A percentile compares a stretch with the other conserved stretches of the same genome.
These are phyloP conservation scores for Zophobas atratus DNA, from an alignment of 1,140 invertebrate species.

Conservation along the genomic window DNA sequence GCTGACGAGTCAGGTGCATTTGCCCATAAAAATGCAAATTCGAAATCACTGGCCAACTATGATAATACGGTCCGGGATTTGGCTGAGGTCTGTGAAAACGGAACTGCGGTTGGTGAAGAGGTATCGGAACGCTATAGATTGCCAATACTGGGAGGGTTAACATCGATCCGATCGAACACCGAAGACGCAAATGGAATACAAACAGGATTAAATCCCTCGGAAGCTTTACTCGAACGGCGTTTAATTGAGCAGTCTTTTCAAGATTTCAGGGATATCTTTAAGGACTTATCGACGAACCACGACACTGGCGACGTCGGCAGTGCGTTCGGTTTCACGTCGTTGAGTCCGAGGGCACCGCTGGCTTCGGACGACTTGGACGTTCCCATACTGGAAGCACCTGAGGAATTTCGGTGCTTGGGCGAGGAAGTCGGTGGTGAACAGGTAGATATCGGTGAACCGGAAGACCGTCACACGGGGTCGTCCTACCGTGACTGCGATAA, in stretches of 20 bases:
- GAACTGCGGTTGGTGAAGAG: not conserved
- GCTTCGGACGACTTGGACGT: conserved; percentile 3
- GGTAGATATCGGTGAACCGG: conserved; percentile 32
- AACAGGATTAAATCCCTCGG: conserved; percentile 6
- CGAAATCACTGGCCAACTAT: not conserved
- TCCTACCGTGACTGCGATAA: conserved; percentile 29
- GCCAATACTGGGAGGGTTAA: not conserved
- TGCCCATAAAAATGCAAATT: not conserved
- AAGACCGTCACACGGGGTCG: conserved; percentile 21
- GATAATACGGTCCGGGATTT: not conserved
- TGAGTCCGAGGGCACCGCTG: conserved; percentile 1
- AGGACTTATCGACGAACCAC: not conserved
- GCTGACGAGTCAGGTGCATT: not conserved
- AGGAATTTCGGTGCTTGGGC: conserved; percentile 29
- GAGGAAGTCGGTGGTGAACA: conserved; percentile 16
- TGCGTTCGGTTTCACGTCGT: not conserved
- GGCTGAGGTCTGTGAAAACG: not conserved
- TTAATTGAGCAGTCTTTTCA: not conserved
- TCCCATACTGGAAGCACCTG: conserved; percentile 38
- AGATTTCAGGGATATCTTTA: not conserved
- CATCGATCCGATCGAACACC: not conserved
- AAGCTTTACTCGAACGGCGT: not conserved
- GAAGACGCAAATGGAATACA: conserved; percentile 9
- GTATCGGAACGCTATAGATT: not conserved
- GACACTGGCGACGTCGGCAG: not conserved